Conservation (phyloP, 2,113 vertebrate species). For the Myxocyprinus asiaticus region DNA sequence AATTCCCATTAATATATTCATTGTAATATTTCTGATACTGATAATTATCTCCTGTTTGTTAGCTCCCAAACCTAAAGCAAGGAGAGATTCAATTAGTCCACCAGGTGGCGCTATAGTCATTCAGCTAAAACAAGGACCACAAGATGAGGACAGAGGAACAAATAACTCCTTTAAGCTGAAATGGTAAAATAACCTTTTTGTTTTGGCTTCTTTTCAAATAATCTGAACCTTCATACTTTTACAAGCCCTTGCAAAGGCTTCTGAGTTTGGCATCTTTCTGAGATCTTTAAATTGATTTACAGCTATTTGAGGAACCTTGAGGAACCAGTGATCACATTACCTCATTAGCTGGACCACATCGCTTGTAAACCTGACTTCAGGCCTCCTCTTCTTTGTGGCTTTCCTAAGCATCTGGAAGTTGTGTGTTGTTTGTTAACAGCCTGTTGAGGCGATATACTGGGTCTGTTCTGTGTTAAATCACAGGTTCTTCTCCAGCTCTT, state of each 20-base stretch:
- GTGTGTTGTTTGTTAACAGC: constrained; percentile 8
- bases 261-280: no score
- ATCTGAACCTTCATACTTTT: no score
- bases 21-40: background rate
- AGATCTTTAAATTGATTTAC: background rate
- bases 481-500: background rate
- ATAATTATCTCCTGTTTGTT: constrained; percentile 48
- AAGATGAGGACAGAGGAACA: constrained; percentile 2
- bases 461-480: constrained; percentile 25
- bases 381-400: background rate
- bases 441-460: background rate
- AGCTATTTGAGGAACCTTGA: background rate
- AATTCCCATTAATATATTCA: background rate
- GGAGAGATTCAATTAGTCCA: constrained; percentile 72
- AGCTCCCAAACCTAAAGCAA: constrained; percentile 89
- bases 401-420: constrained; percentile 3
- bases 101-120: constrained; percentile 48
- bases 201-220: background rate
- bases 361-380: background rate
- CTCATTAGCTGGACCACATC: constrained; percentile 15
- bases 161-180: constrained; percentile 28
- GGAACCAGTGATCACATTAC: background rate
- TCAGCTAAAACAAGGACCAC: constrained; percentile 15
- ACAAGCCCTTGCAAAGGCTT: background rate
- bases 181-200: background rate